Evolutionary conservation across 2,113 vertebrate genomes (phyloP), one percentile per base, ranked within the genome.

Genomic region (Hippolais icterina): DNA sequence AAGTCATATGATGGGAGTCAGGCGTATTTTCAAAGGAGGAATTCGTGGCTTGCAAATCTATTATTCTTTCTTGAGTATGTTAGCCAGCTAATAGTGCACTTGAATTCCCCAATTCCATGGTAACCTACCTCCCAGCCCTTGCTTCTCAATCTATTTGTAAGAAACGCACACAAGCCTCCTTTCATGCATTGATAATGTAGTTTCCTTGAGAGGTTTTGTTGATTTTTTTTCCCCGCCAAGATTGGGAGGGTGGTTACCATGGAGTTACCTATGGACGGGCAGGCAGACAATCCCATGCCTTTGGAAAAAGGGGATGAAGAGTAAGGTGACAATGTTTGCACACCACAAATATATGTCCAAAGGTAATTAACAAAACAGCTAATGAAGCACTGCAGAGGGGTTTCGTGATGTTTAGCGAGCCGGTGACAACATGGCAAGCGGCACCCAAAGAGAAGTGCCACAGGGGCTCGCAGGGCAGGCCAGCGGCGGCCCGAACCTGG

Each of bases 191-290:
- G 85, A 77, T 80, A 95, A 77, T 29, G 4, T 42, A 61, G 66
- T 74, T 95, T 83, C 92, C 75, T 93, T 90, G 65, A 83, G 46
- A 88, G 85, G 66, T 83, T 90, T 80, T 85, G 87, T 91, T 79
- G 83, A 46, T 64, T 57, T 49, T 77, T 35, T 77, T 37, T 22
- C 23, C 49, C 42, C 28, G 27, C 50, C 50, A 78, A 49, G 83
- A 35, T 0, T 25, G 50, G 82, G 75, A 83, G 75, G 49, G 82
- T 92, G 76, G 95, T 94, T 97, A 93, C 96, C 92, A 96, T 96
- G 94, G 94, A 90, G 87, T 96, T 93, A 94, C 94, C 90, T 91
- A 64, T 28, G 76, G 87, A 87, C 29, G 46, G 90, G 79, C 6
- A 16, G 72, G 44, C 70, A 80, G 78, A 23, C 41, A 41, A 28